These are phyloP conservation scores for Babylonia areolata DNA, from an alignment of 1,140 invertebrate species.

Conservation along the genomic window DNA sequence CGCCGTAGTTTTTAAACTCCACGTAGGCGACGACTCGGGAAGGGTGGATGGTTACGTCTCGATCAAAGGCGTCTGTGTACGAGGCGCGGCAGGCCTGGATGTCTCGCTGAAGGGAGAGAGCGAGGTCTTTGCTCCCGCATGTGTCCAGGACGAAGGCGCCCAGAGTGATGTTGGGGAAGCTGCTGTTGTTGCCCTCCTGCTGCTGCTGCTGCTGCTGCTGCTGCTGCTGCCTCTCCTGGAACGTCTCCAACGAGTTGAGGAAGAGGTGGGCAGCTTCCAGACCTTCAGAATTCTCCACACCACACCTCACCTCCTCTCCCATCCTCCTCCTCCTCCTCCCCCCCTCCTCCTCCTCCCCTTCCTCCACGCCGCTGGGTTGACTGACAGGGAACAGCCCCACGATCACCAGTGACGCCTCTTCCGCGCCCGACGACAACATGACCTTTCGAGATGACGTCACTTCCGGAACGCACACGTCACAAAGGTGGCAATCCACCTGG, in stretches of 20 bases:
- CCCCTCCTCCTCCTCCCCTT: neutral
- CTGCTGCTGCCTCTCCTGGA: constrained; percentile 1
- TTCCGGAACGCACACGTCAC: constrained; percentile 32
- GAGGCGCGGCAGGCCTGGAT: constrained; percentile 37
- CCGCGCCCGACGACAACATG: constrained; percentile 8
- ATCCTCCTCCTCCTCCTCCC: neutral
- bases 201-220: neutral
- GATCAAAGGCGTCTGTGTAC: constrained; percentile 30
- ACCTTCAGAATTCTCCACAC: constrained; percentile 38
- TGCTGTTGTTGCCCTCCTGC: too few relatives aligned
- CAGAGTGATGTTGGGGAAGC: constrained; percentile 22
- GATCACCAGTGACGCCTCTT: constrained; percentile 39
- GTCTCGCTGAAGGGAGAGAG: neutral
- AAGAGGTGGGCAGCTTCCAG: constrained; percentile 38
- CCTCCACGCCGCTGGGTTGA: neutral
- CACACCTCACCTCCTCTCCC: neutral
- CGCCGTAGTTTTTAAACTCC: neutral
- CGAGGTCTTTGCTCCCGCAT: constrained; percentile 26
- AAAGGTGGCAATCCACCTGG: constrained; percentile 33
- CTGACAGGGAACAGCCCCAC: constrained; percentile 50
- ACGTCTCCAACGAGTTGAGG: constrained; percentile 41
- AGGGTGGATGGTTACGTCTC: constrained; percentile 31
- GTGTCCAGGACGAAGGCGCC: constrained; percentile 53
- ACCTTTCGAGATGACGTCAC: constrained; percentile 27
- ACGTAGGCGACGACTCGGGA: constrained; percentile 33